Conservation (phyloP, 2,113 vertebrate species). For the Podarcis muralis region DNA sequence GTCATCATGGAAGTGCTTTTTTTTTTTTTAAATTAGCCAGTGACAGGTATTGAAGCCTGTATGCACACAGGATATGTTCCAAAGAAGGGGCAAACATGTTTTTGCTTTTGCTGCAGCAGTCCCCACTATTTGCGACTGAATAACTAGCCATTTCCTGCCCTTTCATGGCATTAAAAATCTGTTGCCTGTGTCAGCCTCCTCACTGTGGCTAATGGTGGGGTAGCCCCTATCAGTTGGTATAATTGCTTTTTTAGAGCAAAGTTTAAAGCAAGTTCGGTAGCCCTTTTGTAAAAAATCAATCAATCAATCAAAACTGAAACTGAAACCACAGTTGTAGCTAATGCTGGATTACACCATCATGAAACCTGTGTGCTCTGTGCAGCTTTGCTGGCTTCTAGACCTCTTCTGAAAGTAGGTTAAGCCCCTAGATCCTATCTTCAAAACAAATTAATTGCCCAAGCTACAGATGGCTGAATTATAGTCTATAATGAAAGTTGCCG, state of each 20-base stretch:
- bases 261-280: background rate
- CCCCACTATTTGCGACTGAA: too few relatives aligned
- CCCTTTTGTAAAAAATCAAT: background rate
- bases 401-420: constrained; percentile 17
- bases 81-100: background rate
- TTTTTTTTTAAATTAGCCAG: background rate
- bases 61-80: background rate
- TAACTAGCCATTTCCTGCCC: too few relatives aligned
- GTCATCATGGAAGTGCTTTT: background rate
- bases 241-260: background rate
- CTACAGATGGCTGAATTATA: constrained; percentile 8
- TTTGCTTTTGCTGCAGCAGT: background rate
- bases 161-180: too few relatives aligned
- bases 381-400: background rate
- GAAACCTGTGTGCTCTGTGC: background rate
- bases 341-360: background rate
- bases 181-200: too few relatives aligned
- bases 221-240: background rate
- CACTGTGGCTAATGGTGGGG: too few relatives aligned
- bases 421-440: constrained; percentile 19
- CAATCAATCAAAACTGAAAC: background rate
- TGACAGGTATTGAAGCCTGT: background rate
- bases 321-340: background rate
- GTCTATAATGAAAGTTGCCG: constrained; percentile 15
- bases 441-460: constrained; percentile 33